phyloP scores from a whole-genome alignment of 2,888 invertebrate species.

The Neoaliturus tenellus region DNA sequence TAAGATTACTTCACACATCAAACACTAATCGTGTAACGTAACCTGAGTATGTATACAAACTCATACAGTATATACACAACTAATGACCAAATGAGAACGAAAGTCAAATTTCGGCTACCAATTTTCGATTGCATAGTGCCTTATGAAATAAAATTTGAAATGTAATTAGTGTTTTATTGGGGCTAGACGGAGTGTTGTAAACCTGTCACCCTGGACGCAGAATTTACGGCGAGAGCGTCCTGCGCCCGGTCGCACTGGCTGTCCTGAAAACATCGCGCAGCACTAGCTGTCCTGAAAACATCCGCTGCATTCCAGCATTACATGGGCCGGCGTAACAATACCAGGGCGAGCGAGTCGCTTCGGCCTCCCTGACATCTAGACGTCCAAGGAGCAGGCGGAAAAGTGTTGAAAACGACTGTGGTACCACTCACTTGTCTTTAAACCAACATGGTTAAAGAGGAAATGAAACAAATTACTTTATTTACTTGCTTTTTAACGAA shows the following conservation, averaged over 20 bases:
- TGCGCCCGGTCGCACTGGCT: conserved; percentile 24
- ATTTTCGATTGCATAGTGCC: background rate
- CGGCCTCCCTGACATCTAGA: background rate
- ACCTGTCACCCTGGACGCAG: conserved; percentile 51
- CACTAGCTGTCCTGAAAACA: conserved; percentile 33
- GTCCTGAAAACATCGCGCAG: conserved; percentile 25
- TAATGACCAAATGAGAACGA: background rate
- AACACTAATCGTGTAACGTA: too few species aligned
- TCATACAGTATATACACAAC: background rate
- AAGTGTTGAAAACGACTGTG: background rate
- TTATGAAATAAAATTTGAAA: conserved; percentile 54
- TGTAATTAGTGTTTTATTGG: conserved; percentile 56
- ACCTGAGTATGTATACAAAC: too few species aligned
- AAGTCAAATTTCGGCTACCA: background rate
- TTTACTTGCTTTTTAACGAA: too few species aligned
- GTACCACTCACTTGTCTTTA: background rate
- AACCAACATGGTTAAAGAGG: too few species aligned
- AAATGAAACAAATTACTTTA: too few species aligned
- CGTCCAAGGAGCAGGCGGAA: background rate
- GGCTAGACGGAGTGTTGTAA: conserved; percentile 46
- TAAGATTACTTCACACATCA: too few species aligned
- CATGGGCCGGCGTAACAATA: background rate
- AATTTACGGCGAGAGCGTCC: conserved; percentile 41
- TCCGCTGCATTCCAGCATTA: conserved; percentile 28
- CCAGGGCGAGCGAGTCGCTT: background rate